A percentile compares a stretch with the other conserved stretches of the same genome.
Evolutionary conservation across 92 coral and sea anemone genomes (phyloP).

Genomic region (Micromussa lordhowensis): DNA sequence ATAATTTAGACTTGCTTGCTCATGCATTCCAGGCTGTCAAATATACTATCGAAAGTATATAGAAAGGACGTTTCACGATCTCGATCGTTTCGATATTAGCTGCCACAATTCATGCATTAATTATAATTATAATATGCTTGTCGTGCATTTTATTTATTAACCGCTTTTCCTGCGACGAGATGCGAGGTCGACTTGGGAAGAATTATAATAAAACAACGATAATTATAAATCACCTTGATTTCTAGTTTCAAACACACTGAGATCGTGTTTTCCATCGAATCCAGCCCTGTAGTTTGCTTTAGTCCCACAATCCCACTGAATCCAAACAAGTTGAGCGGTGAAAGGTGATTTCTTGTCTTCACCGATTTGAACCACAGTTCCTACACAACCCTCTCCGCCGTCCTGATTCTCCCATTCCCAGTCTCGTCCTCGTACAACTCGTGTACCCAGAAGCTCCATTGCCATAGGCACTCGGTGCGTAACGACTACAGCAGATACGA

Average conservation of each 20-base stretch:
- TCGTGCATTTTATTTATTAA: background rate
- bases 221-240: constrained; percentile 31
- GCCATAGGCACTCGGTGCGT: background rate
- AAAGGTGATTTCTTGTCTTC: constrained; percentile 32
- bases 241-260: constrained; percentile 50
- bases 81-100: background rate
- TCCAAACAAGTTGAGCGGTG: constrained; percentile 45
- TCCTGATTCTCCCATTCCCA: constrained; percentile 78
- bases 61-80: too few species aligned
- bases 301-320: constrained; percentile 70
- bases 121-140: background rate
- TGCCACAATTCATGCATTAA: background rate
- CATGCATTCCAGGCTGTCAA: too few species aligned
- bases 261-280: constrained; percentile 63
- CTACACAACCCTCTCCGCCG: constrained; percentile 76
- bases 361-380: constrained; percentile 59
- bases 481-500: background rate
- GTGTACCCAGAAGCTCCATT: constrained; percentile 53
- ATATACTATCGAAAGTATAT: too few species aligned
- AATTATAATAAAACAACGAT: background rate
- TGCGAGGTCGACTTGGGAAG: background rate
- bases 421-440: constrained; percentile 80
- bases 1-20: too few species aligned
- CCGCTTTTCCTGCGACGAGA: background rate
- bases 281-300: constrained; percentile 74